Percentiles rank a stretch among this genome's conserved stretches.
Conservation (phyloP, 2,113 vertebrate genomes). For the Perccottus glenii region DNA sequence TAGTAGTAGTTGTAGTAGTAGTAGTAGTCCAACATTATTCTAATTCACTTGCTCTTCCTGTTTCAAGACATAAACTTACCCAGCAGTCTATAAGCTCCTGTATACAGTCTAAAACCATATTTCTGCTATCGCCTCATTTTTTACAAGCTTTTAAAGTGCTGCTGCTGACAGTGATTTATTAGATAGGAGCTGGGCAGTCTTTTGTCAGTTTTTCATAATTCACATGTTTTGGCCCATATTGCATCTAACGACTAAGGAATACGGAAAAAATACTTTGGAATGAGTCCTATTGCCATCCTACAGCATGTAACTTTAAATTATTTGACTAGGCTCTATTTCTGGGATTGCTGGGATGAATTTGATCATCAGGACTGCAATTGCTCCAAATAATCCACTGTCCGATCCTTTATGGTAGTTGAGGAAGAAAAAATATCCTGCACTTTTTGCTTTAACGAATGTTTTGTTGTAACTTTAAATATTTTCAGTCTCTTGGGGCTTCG, state of each 20-base stretch:
- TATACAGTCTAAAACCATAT: not conserved
- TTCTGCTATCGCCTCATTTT: not conserved
- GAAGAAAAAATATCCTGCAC: constrained; percentile 2
- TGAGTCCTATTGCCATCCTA: not conserved
- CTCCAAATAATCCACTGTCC: constrained; percentile 18
- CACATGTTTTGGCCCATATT: constrained; percentile 5
- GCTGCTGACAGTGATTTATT: constrained; percentile 18
- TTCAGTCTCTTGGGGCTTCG: no score
- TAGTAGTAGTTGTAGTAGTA: no score
- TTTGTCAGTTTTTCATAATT: constrained; percentile 9
- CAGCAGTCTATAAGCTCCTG: not conserved
- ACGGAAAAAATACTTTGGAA: not conserved
- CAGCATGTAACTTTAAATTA: not conserved
- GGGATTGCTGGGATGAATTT: constrained; percentile 30
- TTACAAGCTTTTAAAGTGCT: constrained; percentile 12
- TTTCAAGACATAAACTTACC: not conserved
- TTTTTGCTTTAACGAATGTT: not conserved
- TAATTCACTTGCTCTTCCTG: not conserved
- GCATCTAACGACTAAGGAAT: constrained; percentile 1
- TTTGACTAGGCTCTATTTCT: constrained; percentile 32
- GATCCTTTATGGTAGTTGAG: not conserved
- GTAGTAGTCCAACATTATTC: no score
- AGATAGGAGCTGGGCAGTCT: not conserved
- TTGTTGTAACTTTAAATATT: no score
- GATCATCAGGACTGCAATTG: constrained; percentile 21